A percentile compares a stretch with the other conserved stretches of the same genome.
Evolutionary conservation across 2,113 vertebrate species (phyloP).

Genomic region (Cardinalis cardinalis): DNA sequence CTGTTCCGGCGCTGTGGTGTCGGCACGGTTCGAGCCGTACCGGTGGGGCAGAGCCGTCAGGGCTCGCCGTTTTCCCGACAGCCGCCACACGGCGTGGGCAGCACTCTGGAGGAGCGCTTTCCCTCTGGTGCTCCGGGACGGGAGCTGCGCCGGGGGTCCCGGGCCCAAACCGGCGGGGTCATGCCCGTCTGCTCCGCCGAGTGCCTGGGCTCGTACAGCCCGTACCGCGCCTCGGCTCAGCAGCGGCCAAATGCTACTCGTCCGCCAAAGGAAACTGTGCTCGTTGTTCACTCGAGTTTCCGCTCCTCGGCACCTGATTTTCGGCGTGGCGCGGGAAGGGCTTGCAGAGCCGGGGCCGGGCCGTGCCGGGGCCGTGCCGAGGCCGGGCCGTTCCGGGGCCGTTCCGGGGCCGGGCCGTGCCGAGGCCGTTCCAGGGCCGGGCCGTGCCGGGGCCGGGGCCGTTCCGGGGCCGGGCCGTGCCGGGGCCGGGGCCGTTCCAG

Average conservation of each 20-base stretch:
- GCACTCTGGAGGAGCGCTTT: accelerated
- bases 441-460: too few relatives aligned
- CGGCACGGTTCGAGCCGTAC: accelerated
- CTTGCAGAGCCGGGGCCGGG: too few relatives aligned
- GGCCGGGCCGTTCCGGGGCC: too few relatives aligned
- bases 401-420: too few relatives aligned
- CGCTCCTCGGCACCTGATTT: neutral
- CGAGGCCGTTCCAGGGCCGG: too few relatives aligned
- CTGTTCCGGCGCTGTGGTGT: accelerated
- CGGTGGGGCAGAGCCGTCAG: accelerated
- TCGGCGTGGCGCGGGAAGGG: accelerated
- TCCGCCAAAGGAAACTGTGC: neutral
- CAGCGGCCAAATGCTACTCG: neutral
- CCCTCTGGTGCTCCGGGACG: accelerated
- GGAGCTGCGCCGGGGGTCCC: neutral
- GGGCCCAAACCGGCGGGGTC: neutral
- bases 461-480: too few relatives aligned
- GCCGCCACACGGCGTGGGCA: neutral
- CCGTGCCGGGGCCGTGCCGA: too few relatives aligned
- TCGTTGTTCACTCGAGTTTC: too few relatives aligned
- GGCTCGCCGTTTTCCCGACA: accelerated
- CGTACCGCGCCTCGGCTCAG: neutral
- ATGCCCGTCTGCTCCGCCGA: neutral
- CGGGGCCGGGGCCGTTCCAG: too few relatives aligned
- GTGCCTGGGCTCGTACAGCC: neutral